Conservation (phyloP, 37 sponge, comb jelly and placozoan species). For the Crambe crambe region DNA sequence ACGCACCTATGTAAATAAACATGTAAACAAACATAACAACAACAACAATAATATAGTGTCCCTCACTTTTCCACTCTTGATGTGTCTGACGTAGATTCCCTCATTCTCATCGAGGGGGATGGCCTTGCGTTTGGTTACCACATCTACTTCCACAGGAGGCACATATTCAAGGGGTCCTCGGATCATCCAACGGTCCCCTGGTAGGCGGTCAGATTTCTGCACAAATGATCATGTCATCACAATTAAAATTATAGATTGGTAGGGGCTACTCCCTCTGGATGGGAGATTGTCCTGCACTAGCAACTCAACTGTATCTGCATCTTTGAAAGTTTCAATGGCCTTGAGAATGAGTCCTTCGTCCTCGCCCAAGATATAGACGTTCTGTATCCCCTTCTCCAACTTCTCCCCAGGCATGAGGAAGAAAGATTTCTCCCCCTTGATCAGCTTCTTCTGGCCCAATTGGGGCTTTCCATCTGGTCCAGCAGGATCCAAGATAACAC, state of each 20-base stretch:
- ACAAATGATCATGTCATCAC: not conserved
- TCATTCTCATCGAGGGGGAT: slow-evolving; percentile 99
- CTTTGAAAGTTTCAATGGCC: slow-evolving; percentile 83
- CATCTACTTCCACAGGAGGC: slow-evolving; percentile 96
- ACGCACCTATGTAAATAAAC: slow-evolving; percentile 68
- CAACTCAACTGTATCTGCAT: slow-evolving; percentile 72
- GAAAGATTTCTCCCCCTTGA: slow-evolving; percentile 99
- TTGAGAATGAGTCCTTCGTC: slow-evolving; percentile 97
- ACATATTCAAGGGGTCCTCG: slow-evolving; percentile 96
- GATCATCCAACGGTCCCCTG: slow-evolving; percentile 99
- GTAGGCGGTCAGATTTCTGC: slow-evolving; percentile 67
- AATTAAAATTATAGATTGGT: not conserved
- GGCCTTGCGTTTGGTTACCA: slow-evolving; percentile 93
- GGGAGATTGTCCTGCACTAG: too few species aligned
- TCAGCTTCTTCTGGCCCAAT: slow-evolving; percentile 97
- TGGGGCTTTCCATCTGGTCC: slow-evolving; percentile 96
- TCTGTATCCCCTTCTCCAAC: slow-evolving; percentile 97
- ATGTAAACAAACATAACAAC: too few species aligned
- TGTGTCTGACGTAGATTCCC: slow-evolving; percentile 98
- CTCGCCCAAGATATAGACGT: slow-evolving; percentile 95
- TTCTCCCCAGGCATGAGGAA: slow-evolving; percentile 97
- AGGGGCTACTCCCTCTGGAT: not conserved
- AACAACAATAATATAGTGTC: not conserved
- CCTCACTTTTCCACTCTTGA: slow-evolving; percentile 93
- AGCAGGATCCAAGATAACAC: slow-evolving; percentile 95